phyloP scores from a whole-genome alignment of 1,140 invertebrate species.

The Zaprionus tsacasi region DNA sequence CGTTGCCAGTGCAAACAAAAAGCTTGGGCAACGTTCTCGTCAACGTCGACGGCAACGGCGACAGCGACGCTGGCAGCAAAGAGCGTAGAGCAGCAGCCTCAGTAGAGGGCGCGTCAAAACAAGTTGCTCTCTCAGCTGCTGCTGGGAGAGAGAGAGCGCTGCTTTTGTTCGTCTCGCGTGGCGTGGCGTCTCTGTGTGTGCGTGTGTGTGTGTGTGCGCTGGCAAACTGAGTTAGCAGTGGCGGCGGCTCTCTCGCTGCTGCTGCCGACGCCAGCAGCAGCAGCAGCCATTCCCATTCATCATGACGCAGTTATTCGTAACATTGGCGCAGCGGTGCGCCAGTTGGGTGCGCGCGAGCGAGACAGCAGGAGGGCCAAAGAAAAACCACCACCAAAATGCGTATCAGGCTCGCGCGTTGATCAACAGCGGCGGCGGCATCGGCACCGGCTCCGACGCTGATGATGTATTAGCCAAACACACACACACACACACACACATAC shows the following conservation, averaged over 20 bases:
- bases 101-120: slow-evolving; percentile 49
- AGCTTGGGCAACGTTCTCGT: slow-evolving; percentile 64
- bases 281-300: slow-evolving; percentile 53
- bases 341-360: slow-evolving; percentile 20
- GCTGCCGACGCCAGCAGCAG: slow-evolving; percentile 8
- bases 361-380: slow-evolving; percentile 24
- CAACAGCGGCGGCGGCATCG: slow-evolving; percentile 2
- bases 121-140: slow-evolving; percentile 6
- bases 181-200: not conserved
- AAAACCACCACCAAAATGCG: slow-evolving; percentile 32
- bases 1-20: slow-evolving; percentile 74
- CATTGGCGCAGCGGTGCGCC: slow-evolving; percentile 25
- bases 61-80: slow-evolving; percentile 13
- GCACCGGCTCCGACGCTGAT: slow-evolving; percentile 14
- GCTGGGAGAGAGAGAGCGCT: slow-evolving; percentile 30
- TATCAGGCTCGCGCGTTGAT: slow-evolving; percentile 17
- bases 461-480: slow-evolving; percentile 43
- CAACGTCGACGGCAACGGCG: slow-evolving; percentile 28
- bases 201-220: slow-evolving; percentile 6
- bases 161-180: slow-evolving; percentile 10
- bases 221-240: too few species aligned
- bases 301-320: slow-evolving; percentile 50
- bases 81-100: slow-evolving; percentile 1
- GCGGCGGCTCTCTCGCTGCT: not conserved
- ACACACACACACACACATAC: not conserved